Evolutionary conservation across 1,140 invertebrate species (phyloP).

Genomic region (Sitobion miscanthi): DNA sequence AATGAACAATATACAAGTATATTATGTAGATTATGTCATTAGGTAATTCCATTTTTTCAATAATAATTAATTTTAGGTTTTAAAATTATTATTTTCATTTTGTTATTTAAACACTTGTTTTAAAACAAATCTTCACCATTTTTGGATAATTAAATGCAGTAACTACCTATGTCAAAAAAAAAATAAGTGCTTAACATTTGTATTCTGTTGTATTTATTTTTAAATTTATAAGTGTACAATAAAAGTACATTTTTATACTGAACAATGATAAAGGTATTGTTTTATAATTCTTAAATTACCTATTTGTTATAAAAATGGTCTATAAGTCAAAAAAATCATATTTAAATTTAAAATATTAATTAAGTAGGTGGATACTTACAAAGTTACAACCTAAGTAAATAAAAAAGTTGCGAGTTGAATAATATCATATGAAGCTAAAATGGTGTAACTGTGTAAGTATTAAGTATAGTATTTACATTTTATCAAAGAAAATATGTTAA

Average conservation of each 20-base stretch:
- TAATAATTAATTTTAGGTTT: too few relatives aligned
- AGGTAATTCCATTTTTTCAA: neutral
- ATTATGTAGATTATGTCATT: neutral
- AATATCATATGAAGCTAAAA: neutral
- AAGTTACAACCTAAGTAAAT: neutral
- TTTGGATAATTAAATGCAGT: neutral
- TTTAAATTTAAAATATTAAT: neutral
- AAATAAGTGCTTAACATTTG: neutral
- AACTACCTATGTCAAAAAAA: too few relatives aligned
- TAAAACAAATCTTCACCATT: neutral
- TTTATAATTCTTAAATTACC: neutral
- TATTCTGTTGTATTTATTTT: neutral
- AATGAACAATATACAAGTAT: neutral
- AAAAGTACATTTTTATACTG: neutral
- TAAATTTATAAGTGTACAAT: neutral
- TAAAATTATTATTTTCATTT: too few relatives aligned
- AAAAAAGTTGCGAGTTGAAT: neutral
- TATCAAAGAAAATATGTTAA: neutral
- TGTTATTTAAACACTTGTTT: neutral
- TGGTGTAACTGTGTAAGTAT: neutral
- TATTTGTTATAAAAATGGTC: neutral
- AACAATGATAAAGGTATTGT: neutral
- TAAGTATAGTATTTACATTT: neutral
- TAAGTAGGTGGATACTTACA: neutral
- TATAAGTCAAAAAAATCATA: neutral